These are phyloP conservation scores for Arrhamphus sclerolepis DNA, from an alignment of 2,797 vertebrate genomes.

Conservation along the genomic window DNA sequence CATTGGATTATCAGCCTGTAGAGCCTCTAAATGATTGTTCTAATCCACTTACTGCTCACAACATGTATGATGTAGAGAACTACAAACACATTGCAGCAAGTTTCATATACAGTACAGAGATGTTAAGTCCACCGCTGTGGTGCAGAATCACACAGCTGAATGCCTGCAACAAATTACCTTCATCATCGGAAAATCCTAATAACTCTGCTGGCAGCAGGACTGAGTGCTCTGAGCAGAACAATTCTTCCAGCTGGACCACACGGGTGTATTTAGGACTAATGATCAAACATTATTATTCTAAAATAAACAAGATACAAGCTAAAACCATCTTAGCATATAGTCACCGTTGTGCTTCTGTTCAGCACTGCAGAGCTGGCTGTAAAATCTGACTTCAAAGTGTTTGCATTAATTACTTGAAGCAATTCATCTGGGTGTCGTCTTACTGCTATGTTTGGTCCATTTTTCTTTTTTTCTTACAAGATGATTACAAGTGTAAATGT, in stretches of 20 bases:
- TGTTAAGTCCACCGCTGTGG: background rate
- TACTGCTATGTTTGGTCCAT: no score
- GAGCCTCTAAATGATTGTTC: constrained; percentile 46
- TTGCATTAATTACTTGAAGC: background rate
- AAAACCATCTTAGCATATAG: background rate
- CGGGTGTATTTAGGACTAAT: background rate
- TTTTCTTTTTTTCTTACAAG: no score
- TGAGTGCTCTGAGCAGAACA: background rate
- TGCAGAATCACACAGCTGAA: constrained; percentile 9
- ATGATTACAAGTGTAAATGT: background rate
- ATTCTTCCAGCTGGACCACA: background rate
- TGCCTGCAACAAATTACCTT: background rate
- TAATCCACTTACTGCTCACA: constrained; percentile 37
- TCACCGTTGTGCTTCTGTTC: background rate
- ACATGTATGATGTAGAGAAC: constrained; percentile 22
- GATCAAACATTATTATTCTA: background rate
- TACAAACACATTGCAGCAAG: constrained; percentile 15
- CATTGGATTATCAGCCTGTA: constrained; percentile 36
- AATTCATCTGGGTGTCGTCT: no score
- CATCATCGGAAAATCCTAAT: background rate
- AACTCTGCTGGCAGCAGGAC: background rate
- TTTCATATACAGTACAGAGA: background rate
- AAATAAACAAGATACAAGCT: background rate
- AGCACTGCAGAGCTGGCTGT: background rate
- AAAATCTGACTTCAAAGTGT: background rate